Percentiles rank a stretch among this genome's conserved stretches.
Evolutionary conservation across 2,888 invertebrate genomes (phyloP).

Genomic region (Hedya salicella): DNA sequence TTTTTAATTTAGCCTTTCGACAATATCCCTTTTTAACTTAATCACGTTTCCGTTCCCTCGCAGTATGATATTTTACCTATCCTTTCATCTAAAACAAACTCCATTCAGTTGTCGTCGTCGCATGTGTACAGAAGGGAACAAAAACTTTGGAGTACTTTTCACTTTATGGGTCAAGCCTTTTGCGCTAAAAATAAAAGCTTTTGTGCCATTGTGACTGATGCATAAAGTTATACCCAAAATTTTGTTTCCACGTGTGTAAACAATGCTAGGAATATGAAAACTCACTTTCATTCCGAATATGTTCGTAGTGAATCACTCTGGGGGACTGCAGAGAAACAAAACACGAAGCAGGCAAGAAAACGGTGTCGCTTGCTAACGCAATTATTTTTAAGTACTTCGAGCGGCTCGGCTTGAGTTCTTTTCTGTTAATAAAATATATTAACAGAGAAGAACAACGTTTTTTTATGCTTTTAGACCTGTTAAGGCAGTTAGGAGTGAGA

Average conservation of each 20-base stretch:
- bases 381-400: too few species aligned
- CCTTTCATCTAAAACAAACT: conserved; percentile 3
- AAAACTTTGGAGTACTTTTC: conserved; percentile 14
- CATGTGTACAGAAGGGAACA: conserved; percentile 2
- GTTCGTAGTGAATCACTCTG: background rate
- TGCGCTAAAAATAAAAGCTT: conserved; percentile 17
- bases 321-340: background rate
- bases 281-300: background rate
- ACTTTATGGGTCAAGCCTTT: conserved; percentile 23
- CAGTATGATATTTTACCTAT: background rate
- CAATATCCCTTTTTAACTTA: background rate
- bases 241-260: background rate
- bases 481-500: too few species aligned
- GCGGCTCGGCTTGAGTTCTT: too few species aligned
- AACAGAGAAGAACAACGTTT: too few species aligned
- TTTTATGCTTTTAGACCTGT: too few species aligned
- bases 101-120: background rate
- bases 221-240: background rate
- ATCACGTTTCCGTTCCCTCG: background rate
- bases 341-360: too few species aligned
- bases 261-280: background rate
- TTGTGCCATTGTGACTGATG: conserved; percentile 25
- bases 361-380: too few species aligned
- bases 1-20: background rate
- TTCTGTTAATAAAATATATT: too few species aligned